Evolutionary conservation across 2,797 vertebrate genomes (phyloP).

Genomic region (Phataginus tetradactyla): DNA sequence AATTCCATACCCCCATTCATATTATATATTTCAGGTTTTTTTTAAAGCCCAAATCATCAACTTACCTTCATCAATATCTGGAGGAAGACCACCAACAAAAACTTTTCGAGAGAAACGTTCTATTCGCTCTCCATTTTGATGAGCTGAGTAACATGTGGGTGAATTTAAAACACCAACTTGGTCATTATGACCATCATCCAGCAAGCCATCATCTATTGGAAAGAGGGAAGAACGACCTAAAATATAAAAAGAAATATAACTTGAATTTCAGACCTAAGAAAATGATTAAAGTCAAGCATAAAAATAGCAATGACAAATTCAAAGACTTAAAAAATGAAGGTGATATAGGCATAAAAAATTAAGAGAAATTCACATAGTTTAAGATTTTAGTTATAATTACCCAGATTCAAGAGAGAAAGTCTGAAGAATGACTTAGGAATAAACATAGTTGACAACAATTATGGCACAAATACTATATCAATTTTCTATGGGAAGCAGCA

Average conservation of each 20-base stretch:
- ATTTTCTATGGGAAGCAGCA: neutral
- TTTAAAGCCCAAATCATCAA: neutral
- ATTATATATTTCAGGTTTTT: neutral
- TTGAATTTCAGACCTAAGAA: slow-evolving; percentile 51
- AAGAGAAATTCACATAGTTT: slow-evolving; percentile 52
- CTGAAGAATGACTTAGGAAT: slow-evolving; percentile 4
- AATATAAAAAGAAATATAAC: slow-evolving; percentile 74
- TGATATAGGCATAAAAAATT: neutral
- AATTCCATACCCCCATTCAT: neutral
- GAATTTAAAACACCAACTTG: slow-evolving; percentile 95
- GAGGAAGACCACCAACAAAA: slow-evolving; percentile 97
- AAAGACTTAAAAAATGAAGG: slow-evolving; percentile 26
- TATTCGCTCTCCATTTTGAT: slow-evolving; percentile 97
- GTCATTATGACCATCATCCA: slow-evolving; percentile 95
- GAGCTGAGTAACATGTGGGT: slow-evolving; percentile 93
- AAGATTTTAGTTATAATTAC: neutral
- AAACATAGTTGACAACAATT: neutral
- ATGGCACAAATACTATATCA: neutral
- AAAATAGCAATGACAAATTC: slow-evolving; percentile 47
- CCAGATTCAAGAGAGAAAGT: neutral
- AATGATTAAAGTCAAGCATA: neutral
- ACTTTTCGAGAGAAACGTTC: slow-evolving; percentile 99
- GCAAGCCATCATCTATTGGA: slow-evolving; percentile 96
- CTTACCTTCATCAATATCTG: slow-evolving; percentile 98
- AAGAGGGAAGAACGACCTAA: slow-evolving; percentile 98